Evolutionary conservation across 2,888 invertebrate species (phyloP).

Genomic region (Trimorus sp.): DNA sequence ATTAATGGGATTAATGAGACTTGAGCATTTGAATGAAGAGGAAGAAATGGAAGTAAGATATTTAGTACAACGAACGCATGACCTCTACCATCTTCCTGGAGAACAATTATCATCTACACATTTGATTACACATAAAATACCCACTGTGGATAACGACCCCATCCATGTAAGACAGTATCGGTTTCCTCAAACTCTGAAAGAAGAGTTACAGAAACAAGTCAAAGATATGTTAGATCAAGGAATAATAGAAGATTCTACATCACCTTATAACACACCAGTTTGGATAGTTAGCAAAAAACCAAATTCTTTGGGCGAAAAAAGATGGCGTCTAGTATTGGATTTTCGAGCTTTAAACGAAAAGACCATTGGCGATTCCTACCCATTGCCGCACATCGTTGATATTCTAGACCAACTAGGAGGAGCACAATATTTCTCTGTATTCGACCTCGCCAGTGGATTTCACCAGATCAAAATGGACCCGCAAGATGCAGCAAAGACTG

Average conservation of each 20-base stretch:
- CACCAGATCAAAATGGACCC: constrained; percentile 5
- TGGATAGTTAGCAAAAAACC: neutral
- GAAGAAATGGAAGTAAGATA: constrained; percentile 10
- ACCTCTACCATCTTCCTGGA: constrained; percentile 15
- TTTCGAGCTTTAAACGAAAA: constrained; percentile 4
- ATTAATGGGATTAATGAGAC: too few species aligned
- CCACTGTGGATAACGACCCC: neutral
- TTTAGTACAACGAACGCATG: neutral
- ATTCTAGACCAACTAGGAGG: neutral
- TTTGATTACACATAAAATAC: constrained; percentile 34
- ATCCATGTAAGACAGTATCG: too few species aligned
- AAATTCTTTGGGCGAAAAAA: neutral
- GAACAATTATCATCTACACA: constrained; percentile 30
- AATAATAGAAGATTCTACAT: neutral
- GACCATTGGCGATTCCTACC: neutral
- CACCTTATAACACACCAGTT: neutral
- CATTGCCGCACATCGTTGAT: neutral
- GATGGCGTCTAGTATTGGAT: neutral
- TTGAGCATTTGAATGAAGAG: neutral
- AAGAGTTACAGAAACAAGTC: too few species aligned
- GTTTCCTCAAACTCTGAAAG: too few species aligned
- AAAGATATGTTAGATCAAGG: too few species aligned
- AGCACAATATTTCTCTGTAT: neutral
- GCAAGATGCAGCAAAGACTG: neutral
- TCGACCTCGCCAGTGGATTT: neutral